A percentile compares a stretch with the other conserved stretches of the same genome.
phyloP scores from a whole-genome alignment of 2,797 vertebrate species.

The Eulemur albifrons region DNA sequence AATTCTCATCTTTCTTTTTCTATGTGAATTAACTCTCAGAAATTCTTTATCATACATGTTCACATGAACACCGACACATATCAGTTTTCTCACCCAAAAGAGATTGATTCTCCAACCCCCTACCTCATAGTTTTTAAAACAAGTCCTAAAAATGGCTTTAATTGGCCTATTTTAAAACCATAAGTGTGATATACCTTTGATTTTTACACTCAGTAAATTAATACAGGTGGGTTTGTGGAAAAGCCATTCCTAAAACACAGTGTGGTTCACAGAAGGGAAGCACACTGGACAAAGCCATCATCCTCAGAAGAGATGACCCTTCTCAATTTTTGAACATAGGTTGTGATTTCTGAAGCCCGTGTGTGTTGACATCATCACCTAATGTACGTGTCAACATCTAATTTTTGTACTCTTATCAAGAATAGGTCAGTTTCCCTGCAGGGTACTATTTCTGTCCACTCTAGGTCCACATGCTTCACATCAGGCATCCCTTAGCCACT shows the following conservation, averaged over 20 bases:
- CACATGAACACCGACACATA: background rate
- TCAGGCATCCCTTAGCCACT: background rate
- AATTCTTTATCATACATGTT: background rate
- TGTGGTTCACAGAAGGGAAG: background rate
- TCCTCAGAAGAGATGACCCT: background rate
- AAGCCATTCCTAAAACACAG: background rate
- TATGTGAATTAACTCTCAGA: background rate
- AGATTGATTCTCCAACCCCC: background rate
- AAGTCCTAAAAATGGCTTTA: background rate
- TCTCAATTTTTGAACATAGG: background rate
- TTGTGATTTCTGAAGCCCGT: background rate
- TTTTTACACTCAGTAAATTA: background rate
- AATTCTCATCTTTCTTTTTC: background rate
- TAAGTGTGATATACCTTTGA: background rate
- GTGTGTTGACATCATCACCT: background rate
- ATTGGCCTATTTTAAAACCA: background rate
- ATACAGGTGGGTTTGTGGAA: background rate
- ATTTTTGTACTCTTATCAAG: background rate
- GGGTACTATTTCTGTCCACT: background rate
- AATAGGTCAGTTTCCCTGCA: background rate
- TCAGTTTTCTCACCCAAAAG: background rate
- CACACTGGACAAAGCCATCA: background rate
- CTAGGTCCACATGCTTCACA: background rate
- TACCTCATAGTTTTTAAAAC: background rate
- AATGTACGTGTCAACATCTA: background rate